Evolutionary conservation across 2,797 vertebrate species (phyloP), one percentile per base, ranked within the genome.

Genomic region (Peromyscus aztecus): DNA sequence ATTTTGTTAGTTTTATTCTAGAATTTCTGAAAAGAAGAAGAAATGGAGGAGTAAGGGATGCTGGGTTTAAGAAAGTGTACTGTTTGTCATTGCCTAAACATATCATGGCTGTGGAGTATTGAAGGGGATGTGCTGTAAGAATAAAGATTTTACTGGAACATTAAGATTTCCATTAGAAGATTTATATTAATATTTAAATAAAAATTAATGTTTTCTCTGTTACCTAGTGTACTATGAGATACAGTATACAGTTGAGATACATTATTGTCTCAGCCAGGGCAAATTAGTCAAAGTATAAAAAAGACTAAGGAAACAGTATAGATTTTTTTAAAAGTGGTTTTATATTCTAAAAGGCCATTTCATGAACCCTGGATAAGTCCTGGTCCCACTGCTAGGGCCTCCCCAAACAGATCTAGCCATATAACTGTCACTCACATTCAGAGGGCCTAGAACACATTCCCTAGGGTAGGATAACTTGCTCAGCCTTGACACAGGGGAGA

Each of bases 201-300:
- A 97, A 96, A 75, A 95, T 87, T 94, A 97, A 93, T 52, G 3
- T 55, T 97, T 80, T 67, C 9, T 91, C 6, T 49, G 14, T 91
- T 94, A 78, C 69, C 86, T 95, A 2, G 24, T 92, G 34, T 88
- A 27, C 90, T 80, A 4, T 21, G 52, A 96, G 12, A 57, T 57
- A 57, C 57, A 57, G 57, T 52, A 14, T 52, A 52, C 12, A 52
- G 52, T 52, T 52, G 52, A 52, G 52, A 52, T 52, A 52, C 1
- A 13, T 95, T 96, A 82, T 91, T 34, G 65, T 87, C 63, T 89
- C 27, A 76, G 80, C 2, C 78, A 94, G 67, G 83, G 4, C 77
- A 61, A 13, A 2, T 61, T 80, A 37, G 16, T 1, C 43, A 17
- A 84, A 29, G n/a, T 80, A 57, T 6, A 11, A 67, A 76, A 88